Base-by-base conservation (phyloP, 2,113 vertebrate species). In the Prunella himalayana region DNA sequence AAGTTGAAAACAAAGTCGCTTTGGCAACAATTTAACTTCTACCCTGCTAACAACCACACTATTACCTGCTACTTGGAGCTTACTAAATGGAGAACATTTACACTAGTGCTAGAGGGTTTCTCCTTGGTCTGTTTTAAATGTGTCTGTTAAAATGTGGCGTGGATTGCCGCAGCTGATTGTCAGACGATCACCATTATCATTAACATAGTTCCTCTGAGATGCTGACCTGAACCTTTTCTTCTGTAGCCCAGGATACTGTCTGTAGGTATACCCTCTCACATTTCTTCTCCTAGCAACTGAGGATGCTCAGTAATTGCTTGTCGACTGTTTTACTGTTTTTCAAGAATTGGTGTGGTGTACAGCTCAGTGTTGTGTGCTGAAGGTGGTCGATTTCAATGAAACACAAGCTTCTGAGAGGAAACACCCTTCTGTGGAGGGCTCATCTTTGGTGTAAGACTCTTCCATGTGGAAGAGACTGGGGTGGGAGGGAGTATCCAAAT, bases 381-480 rank as follows among this genome's bases (percentile, higher is more conserved):
- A 63, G 30, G 19, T 63, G 3, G 7, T 15, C 50, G 35, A 4
- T 20, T 39, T 94, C 37, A 51, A 17, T 35, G 24, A 42, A 63
- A 33, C 56, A 18, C 57, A 10, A n/a, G 15, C 30, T 71, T 44
- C 24, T 51, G 33, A 44, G 53, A 71, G 54, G 68, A 90, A 72
- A 24, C 13, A 13, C 5, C 6, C 6, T 9, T 47, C 20, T 6
- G 0, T 10, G 23, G 18, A 21, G 18, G 5, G 5, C 22, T 85
- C 21, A 4, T 49, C 13, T 44, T 45, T 41, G 31, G 18, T 39
- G 22, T 31, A 31, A 37, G n/a, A 23, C 14, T 21, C 25, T 75
- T 37, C 31, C 9, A 4, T 10, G 15, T 49, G 44, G 33, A 57
- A 42, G 60, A 50, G 30, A 18, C 6, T 44, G 39, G 20, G 11